Percentiles rank a stretch among this genome's conserved stretches.
Conservation (phyloP, 2,113 vertebrate species). For the Psettodes erumei region DNA sequence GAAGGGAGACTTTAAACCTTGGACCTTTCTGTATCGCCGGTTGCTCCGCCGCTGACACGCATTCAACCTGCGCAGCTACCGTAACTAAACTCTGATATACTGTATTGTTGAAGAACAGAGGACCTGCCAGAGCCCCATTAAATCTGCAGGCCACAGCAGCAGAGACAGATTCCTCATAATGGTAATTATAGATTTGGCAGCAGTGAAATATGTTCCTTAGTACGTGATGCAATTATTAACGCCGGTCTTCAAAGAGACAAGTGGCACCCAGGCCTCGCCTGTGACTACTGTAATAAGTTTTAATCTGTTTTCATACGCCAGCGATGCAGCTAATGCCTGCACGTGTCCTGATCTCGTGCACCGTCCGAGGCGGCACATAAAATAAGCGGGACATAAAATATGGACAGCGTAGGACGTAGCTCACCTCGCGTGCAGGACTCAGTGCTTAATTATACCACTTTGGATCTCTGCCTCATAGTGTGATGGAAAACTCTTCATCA, state of each 20-base stretch:
- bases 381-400: conserved; percentile 32
- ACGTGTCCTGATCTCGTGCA: conserved; percentile 5
- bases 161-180: conserved; percentile 57
- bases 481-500: background rate
- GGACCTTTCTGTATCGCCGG: no score
- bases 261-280: background rate
- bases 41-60: conserved; percentile 39
- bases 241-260: conserved; percentile 2
- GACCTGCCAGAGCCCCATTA: conserved; percentile 44
- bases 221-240: conserved; percentile 55
- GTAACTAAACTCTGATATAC: conserved; percentile 56
- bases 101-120: conserved; percentile 58
- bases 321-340: conserved; percentile 24
- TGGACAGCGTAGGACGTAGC: background rate
- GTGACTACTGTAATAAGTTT: conserved; percentile 8
- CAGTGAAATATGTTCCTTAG: conserved; percentile 50
- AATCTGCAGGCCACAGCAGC: conserved; percentile 29
- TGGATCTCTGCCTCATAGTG: conserved; percentile 8
- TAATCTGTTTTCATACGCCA: conserved; percentile 30
- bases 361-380: conserved; percentile 1
- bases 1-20: no score
- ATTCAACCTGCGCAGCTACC: conserved; percentile 48
- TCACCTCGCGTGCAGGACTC: conserved; percentile 13
- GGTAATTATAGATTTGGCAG: conserved; percentile 63
- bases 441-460: background rate